Evolutionary conservation across 2,113 vertebrate genomes (phyloP).

Genomic region (Protobothrops mucrosquamatus): DNA sequence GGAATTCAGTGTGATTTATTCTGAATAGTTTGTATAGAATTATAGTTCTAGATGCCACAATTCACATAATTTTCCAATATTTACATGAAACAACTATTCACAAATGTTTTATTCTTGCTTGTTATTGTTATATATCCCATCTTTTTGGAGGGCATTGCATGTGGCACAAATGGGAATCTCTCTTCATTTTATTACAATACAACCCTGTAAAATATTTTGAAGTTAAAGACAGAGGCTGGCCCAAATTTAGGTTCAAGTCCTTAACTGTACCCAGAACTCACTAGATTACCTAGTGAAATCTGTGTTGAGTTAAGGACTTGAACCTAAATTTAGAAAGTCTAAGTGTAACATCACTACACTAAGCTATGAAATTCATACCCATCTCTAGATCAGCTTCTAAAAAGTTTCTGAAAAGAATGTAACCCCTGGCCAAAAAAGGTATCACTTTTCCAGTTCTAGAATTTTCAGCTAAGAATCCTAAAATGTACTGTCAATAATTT

Average conservation of each 20-base stretch:
- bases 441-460: neutral
- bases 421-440: neutral
- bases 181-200: neutral
- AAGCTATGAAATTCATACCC: neutral
- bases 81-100: neutral
- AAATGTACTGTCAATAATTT: neutral
- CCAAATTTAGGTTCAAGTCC: neutral
- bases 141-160: neutral
- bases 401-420: neutral
- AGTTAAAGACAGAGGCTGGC: neutral
- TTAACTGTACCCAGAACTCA: neutral
- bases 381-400: neutral
- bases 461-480: neutral
- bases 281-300: neutral
- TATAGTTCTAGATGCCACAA: neutral
- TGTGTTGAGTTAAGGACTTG: neutral
- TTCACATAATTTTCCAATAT: neutral
- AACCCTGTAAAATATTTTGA: neutral
- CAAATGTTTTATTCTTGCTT: neutral
- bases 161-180: neutral
- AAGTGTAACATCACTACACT: neutral
- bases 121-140: neutral
- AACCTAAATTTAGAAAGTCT: neutral
- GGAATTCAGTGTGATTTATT: neutral
- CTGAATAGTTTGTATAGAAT: neutral